Evolutionary conservation across 2,113 vertebrate genomes (phyloP).

Genomic region (Suncus etruscus): DNA sequence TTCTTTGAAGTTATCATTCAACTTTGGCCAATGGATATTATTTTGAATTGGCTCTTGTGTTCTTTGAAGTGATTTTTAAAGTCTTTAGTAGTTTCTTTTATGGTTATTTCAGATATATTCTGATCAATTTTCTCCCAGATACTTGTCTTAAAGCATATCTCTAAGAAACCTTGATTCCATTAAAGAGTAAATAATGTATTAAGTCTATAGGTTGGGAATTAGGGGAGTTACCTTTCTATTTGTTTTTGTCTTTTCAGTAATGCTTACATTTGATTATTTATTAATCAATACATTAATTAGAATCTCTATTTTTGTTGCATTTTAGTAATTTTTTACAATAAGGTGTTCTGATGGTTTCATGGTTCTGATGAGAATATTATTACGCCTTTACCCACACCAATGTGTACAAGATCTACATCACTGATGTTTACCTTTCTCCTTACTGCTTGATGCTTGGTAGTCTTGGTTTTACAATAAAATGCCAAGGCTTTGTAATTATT

Average conservation of each 20-base stretch:
- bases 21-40: constrained; percentile 1
- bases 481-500: no score
- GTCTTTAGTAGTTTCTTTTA: background rate
- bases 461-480: no score
- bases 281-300: no score
- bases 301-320: no score
- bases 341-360: no score
- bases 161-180: background rate
- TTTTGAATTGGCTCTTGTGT: background rate
- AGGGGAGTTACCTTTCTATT: background rate
- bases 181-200: background rate
- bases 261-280: background rate
- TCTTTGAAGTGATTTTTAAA: no score
- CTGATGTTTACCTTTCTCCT: no score
- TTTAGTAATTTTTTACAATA: no score
- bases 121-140: background rate
- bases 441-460: no score
- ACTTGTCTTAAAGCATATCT: constrained; percentile 1
- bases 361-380: no score
- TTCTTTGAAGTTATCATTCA: background rate
- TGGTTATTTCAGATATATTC: background rate
- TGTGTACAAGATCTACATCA: no score
- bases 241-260: background rate
- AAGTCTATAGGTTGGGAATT: background rate
- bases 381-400: no score